These are phyloP conservation scores for Psilanteris sp. DNA, from an alignment of 1,140 invertebrate species.

Conservation along the genomic window DNA sequence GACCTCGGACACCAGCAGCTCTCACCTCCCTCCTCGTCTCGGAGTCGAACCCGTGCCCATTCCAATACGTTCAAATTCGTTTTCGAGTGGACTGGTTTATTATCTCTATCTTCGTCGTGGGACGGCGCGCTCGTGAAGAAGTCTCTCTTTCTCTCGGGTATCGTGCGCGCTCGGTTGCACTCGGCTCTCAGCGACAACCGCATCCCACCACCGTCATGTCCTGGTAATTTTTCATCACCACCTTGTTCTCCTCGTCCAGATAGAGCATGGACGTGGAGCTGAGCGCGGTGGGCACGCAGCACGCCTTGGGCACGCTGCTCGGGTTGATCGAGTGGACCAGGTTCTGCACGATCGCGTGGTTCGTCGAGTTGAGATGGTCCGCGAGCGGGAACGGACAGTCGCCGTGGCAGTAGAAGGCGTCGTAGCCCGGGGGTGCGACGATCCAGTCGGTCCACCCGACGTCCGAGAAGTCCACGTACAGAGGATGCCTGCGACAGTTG, in stretches of 20 bases:
- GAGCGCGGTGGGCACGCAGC: conserved; percentile 95
- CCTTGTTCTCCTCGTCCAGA: conserved; percentile 94
- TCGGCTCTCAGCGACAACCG: conserved; percentile 89
- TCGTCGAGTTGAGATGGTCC: conserved; percentile 97
- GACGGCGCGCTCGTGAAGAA: conserved; percentile 15
- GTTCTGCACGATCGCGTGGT: conserved; percentile 99
- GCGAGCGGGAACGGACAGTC: conserved; percentile 95
- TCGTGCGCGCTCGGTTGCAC: conserved; percentile 22
- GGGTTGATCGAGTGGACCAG: conserved; percentile 96
- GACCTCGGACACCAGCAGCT: conserved; percentile 32
- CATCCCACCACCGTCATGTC: conserved; percentile 97
- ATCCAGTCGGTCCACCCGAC: conserved; percentile 99
- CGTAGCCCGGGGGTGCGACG: conserved; percentile 97
- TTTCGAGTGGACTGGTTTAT: conserved; percentile 37
- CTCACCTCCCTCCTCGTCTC: conserved; percentile 9
- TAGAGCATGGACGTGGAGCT: conserved; percentile 96
- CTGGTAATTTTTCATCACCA: conserved; percentile 97
- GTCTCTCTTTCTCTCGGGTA: conserved; percentile 15
- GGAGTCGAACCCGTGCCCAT: conserved; percentile 19
- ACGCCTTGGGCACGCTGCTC: conserved; percentile 92
- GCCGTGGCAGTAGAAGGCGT: conserved; percentile 97
- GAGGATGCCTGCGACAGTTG: conserved; percentile 89
- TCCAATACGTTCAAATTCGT: conserved; percentile 49
- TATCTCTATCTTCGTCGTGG: conserved; percentile 18
- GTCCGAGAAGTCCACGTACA: conserved; percentile 97